Evolutionary conservation across 2,797 vertebrate genomes (phyloP), one percentile per base, ranked within the genome.

Genomic region (Chloroceryle inda): DNA sequence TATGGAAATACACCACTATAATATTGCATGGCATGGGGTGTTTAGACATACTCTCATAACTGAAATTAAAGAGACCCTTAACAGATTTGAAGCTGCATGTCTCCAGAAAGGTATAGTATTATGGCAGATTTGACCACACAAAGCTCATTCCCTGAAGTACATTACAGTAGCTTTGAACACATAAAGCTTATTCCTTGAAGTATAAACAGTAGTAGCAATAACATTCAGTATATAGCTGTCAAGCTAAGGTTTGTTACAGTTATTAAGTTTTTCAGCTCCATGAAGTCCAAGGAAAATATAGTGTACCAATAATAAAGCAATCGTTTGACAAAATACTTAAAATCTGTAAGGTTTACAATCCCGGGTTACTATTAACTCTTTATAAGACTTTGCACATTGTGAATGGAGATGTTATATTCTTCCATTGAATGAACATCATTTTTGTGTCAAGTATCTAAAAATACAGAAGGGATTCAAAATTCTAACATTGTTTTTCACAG

Each of bases 191-290:
- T 61, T 87, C 68, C 74, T 73, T 27, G 11, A 92, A 74, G 68
- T 77, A 77, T 61, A 74, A 95, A 68, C 4, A n/a, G 23, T 10
- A 62, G 31, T 31, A 92, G 37, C 52, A 94, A 78, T 81, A 83
- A 61, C 13, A 50, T 80, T 88, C 37, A 16, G 18, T 37, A 49
- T 63, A 71, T 31, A 77, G 56, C 45, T 91, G 75, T 64, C 18
- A 12, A 74, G 22, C 22, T 63, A 71, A 77, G 10, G 35, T 74
- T 83, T 94, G 72, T 56, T 85, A 47, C 40, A 64, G 18, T 73
- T 92, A 91, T 67, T 76, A 89, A 91, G 40, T 11, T 77, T 93
- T 85, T 77, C 22, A 74, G 50, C 23, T 95, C 37, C 31, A 33
- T 64, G 31, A 91, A 94, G 37, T 56, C 40, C 23, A 85, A 71